Base-by-base conservation (phyloP, 2,888 invertebrate species). In the Oasisia sp. region DNA sequence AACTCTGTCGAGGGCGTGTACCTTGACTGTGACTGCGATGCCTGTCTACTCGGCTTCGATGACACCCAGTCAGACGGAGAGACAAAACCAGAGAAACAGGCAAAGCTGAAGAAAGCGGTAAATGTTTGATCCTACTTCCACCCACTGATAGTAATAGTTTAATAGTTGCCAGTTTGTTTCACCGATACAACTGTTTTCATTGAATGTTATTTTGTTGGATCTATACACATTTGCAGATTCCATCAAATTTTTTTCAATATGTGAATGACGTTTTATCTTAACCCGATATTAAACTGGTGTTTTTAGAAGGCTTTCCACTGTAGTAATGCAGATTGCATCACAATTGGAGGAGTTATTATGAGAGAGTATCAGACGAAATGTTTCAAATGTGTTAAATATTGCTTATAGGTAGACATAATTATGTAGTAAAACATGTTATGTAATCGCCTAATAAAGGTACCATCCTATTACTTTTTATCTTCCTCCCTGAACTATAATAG, bases 1-100 rank as follows among this genome's bases (percentile, higher is more conserved):
- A 74, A 74, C n/a, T 74, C 74, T 19, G 27, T 74, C 27, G 74
- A 74, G 74, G 74, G 74, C 7, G 74, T 27, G 27, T 74, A 74
- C n/a, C 27, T 74, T 2, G 74, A 74, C 74, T 93, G 93, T 44
- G 93, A 93, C 89, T 93, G 93, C 74, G 93, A 93, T 90, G 56
- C 92, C 32, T 93, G 93, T 91, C 92, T 93, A n/a, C 91, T 93
- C 9, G 93, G 93, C 32, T 93, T 93, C 74, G 93, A 93, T 74
- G 93, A 93, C 89, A 93, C 93, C 12, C 93, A 93, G n/a, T 92
- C 93, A 2, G 93, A 93, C 14, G 91, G 92, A 27, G 91, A 91
- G n/a, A 58, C 91, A 74, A 92, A 92, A 58, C 32, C 91, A 12
- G n/a, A 90, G 32, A 91, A 91, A 19, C 89, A 90, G 14, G n/a